Evolutionary conservation across 2,888 invertebrate genomes (phyloP).

Genomic region (Lumbricus terrestris): DNA sequence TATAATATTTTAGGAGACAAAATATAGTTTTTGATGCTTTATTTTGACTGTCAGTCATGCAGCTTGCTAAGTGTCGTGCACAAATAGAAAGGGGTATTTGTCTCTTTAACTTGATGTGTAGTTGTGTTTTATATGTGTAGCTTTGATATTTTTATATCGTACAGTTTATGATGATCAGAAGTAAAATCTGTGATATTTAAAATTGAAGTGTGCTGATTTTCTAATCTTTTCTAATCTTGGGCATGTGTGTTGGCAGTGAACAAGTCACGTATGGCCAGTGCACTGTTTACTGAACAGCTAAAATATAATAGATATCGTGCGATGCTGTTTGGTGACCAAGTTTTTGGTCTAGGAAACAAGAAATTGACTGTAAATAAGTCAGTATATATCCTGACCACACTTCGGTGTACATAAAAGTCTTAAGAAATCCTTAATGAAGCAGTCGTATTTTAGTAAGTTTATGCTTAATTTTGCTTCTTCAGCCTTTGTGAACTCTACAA

Average conservation of each 20-base stretch:
- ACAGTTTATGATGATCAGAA: neutral
- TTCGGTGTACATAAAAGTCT: too few species aligned
- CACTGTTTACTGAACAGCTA: too few species aligned
- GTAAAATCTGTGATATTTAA: neutral
- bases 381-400: too few species aligned
- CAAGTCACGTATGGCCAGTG: neutral
- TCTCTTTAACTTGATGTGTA: neutral
- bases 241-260: neutral
- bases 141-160: neutral
- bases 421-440: too few species aligned
- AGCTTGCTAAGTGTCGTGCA: neutral
- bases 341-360: neutral
- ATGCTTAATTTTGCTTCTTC: conserved; percentile 26
- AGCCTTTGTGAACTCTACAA: conserved; percentile 88
- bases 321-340: too few species aligned
- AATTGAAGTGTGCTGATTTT: neutral
- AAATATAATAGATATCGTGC: too few species aligned
- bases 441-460: too few species aligned
- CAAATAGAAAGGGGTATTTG: neutral
- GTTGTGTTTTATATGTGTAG: neutral
- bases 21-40: neutral
- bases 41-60: neutral
- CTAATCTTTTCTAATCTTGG: neutral
- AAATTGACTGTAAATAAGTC: neutral
- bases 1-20: neutral